Percentiles rank a stretch among this genome's conserved stretches.
Evolutionary conservation across 1,140 invertebrate species (phyloP).

Genomic region (Trialeurodes vaporariorum): DNA sequence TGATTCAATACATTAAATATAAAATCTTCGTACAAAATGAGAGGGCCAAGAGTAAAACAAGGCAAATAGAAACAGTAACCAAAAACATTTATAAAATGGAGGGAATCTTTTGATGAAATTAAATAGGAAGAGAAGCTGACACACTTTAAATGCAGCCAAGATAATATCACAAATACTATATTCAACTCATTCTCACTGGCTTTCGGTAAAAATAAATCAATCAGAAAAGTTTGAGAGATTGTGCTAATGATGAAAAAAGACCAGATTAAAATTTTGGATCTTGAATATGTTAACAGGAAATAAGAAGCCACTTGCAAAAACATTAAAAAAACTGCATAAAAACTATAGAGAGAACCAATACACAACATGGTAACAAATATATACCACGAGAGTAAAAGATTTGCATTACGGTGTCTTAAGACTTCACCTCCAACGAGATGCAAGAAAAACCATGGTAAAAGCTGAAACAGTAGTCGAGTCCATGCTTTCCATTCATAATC

Average conservation of each 20-base stretch:
- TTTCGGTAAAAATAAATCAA: constrained; percentile 4
- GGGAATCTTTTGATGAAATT: constrained; percentile 24
- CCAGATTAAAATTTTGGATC: constrained; percentile 20
- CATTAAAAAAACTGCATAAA: constrained; percentile 11
- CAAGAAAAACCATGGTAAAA: constrained; percentile 22
- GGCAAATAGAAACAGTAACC: constrained; percentile 73
- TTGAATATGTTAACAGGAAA: constrained; percentile 10
- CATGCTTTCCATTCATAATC: constrained; percentile 25
- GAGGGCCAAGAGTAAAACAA: constrained; percentile 60
- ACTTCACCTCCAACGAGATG: constrained; percentile 19
- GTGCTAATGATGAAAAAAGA: constrained; percentile 3
- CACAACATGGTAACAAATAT: neutral
- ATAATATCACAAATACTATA: constrained; percentile 26
- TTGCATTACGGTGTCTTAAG: constrained; percentile 12
- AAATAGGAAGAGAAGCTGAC: constrained; percentile 38
- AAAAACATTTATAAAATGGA: constrained; percentile 38
- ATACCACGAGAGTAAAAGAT: constrained; percentile 11
- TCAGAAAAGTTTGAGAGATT: neutral
- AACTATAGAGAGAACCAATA: constrained; percentile 6
- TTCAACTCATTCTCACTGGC: constrained; percentile 5
- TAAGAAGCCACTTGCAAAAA: constrained; percentile 14
- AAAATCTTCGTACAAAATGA: constrained; percentile 61
- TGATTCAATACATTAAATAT: constrained; percentile 36
- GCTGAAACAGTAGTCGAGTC: constrained; percentile 14
- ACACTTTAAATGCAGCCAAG: constrained; percentile 43